Conservation (phyloP, 2,797 vertebrate species). For the Sardinella longiceps region DNA sequence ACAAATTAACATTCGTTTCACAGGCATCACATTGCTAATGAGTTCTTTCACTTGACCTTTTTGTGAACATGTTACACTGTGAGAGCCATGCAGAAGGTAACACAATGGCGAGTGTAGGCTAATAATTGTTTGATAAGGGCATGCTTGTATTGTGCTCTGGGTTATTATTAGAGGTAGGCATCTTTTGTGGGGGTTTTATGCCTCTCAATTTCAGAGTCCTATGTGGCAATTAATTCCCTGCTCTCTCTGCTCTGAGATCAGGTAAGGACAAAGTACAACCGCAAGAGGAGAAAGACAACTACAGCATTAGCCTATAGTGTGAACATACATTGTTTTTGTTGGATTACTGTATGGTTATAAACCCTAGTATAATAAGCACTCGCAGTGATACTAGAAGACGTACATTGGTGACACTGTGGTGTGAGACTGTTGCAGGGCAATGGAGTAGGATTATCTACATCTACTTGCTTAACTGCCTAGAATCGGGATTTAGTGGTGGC, state of each 20-base stretch:
- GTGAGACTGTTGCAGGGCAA: too few species aligned
- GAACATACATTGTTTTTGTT: neutral
- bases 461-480: too few species aligned
- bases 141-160: neutral
- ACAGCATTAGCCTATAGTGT: neutral
- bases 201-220: neutral
- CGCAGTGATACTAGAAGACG: too few species aligned
- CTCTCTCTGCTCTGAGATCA: neutral
- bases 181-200: neutral
- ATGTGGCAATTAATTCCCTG: neutral
- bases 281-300: neutral
- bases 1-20: neutral
- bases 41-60: neutral
- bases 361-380: too few species aligned
- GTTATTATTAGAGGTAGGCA: neutral
- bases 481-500: too few species aligned
- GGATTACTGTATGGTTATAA: too few species aligned
- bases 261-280: neutral
- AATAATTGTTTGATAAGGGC: neutral
- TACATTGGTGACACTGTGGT: too few species aligned
- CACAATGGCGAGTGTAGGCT: neutral
- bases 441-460: too few species aligned
- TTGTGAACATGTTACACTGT: neutral
- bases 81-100: neutral
- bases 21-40: neutral